Evolutionary conservation across 64 coral and sea anemone genomes (phyloP), one percentile per base, ranked within the genome.

Genomic region (Cladopsammia gracilis): DNA sequence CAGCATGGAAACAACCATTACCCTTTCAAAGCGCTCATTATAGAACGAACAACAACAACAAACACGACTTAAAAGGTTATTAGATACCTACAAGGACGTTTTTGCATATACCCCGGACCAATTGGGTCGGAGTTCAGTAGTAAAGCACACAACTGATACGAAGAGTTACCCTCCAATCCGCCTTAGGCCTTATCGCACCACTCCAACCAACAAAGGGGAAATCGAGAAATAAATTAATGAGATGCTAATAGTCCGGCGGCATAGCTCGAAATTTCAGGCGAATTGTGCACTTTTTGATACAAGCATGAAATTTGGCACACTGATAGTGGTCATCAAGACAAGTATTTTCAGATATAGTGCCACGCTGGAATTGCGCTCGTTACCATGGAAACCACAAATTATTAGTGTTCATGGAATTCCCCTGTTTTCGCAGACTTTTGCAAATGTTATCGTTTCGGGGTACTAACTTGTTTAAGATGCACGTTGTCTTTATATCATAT

Each of bases 81-180:
- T 57, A 43, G 5, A 12, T 15, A 2, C 42, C 19, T 88, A 88
- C 44, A 0, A 10, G 1, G 68, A 88, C 45, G 52, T 74, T 43
- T 88, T 88, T 60, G 70, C 85, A 4, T 56, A 43, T 19, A 73
- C 68, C 3, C 14, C 58, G 6, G 23, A 85, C 0, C 15, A 86
- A 67, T 54, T 86, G 34, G 90, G 81, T 5, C 45, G 70, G 6
- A 92, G 54, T 6, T 16, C 15, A 0, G 25, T 86, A 59, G 90
- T 92, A 3, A 26, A 75, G 25, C 90, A 92, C 57, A 76, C 19
- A 20, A 92, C 77, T 10, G 81, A 92, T 19, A 92, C 90, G 0
- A 66, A 57, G 4, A 20, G 62, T 49, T 70, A 92, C 52, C 10
- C 79, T 0, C 90, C 90, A 5, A 86, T 92, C 3, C 70, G 73